Percentiles rank a stretch among this genome's conserved stretches.
Evolutionary conservation across 2,113 vertebrate genomes (phyloP).

Genomic region (Capreolus pygargus): DNA sequence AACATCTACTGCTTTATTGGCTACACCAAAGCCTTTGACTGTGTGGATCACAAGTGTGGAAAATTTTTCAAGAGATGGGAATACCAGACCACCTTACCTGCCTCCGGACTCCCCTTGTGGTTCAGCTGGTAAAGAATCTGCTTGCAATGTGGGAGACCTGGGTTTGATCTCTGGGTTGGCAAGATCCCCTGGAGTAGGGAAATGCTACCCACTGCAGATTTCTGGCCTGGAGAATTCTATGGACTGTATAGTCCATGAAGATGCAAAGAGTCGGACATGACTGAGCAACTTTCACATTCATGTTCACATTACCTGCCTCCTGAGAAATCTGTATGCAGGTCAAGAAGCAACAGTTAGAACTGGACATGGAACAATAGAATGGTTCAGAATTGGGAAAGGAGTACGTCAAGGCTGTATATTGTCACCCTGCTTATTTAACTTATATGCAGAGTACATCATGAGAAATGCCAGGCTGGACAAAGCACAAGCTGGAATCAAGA

Average conservation of each 20-base stretch:
- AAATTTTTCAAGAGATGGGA: background rate
- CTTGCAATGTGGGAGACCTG: background rate
- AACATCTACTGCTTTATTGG: background rate
- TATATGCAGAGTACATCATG: background rate
- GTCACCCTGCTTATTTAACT: background rate
- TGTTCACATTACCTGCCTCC: background rate
- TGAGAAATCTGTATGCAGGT: background rate
- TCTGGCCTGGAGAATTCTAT: background rate
- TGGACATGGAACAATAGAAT: background rate
- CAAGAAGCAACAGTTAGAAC: background rate
- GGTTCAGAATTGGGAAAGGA: background rate
- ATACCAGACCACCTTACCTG: background rate
- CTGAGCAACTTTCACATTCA: background rate
- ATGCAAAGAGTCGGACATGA: background rate
- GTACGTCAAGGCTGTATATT: background rate
- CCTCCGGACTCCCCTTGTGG: background rate
- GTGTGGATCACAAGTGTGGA: background rate
- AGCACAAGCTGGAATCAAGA: background rate
- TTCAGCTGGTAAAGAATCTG: background rate
- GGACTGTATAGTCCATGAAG: background rate
- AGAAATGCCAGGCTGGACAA: background rate
- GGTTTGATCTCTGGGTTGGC: background rate
- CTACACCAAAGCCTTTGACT: background rate
- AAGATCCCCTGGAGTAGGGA: background rate
- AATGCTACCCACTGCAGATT: background rate